Conservation (phyloP, 2,113 vertebrate genomes). For the Bubo scandiacus region DNA sequence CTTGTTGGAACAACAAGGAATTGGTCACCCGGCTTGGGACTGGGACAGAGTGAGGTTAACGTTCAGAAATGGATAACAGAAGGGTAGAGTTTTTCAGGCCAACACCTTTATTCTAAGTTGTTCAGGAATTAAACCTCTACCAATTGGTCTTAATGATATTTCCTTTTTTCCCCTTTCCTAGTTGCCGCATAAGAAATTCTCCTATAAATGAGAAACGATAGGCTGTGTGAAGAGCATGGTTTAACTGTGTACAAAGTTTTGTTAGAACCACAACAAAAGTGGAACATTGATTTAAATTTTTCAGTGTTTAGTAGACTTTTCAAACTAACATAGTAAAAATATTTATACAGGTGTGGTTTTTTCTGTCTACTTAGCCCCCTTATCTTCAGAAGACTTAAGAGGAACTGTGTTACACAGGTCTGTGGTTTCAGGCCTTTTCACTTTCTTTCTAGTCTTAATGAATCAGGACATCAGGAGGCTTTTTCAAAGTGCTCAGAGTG, state of each 20-base stretch:
- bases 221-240: background rate
- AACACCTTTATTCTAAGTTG: background rate
- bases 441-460: constrained; percentile 33
- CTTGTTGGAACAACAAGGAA: background rate
- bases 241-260: background rate
- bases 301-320: background rate
- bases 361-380: background rate
- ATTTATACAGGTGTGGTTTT: background rate
- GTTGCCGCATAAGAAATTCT: background rate
- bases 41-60: background rate
- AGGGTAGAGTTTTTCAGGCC: background rate
- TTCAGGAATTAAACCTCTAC: background rate
- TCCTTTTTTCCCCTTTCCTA: background rate
- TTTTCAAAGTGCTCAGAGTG: constrained; percentile 2
- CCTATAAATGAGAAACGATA: background rate
- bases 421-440: background rate
- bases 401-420: background rate
- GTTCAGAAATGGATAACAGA: background rate
- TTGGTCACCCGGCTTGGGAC: background rate
- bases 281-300: background rate
- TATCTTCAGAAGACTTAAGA: background rate
- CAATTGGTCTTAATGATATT: background rate
- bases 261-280: background rate
- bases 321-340: background rate
- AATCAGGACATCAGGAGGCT: background rate